Conservation (phyloP, 2,797 vertebrate species). For the Coluber constrictor region DNA sequence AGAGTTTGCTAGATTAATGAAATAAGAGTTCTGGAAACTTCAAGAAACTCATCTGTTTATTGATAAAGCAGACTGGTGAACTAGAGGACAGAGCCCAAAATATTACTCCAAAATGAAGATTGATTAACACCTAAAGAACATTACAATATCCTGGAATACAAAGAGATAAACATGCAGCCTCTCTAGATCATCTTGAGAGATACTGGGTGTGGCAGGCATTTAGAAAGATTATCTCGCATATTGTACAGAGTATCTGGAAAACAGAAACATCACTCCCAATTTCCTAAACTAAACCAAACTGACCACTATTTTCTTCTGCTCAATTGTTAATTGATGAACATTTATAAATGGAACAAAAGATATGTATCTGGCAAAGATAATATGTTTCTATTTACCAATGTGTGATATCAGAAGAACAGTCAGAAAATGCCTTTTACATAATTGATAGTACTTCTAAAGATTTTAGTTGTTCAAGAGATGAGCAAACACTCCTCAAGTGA, state of each 20-base stretch:
- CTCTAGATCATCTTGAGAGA: background rate
- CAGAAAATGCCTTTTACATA: background rate
- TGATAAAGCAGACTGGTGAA: background rate
- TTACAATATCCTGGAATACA: background rate
- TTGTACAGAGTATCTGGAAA: background rate
- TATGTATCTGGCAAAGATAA: background rate
- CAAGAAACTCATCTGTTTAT: constrained; percentile 1
- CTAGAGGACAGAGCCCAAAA: background rate
- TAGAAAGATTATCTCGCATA: background rate
- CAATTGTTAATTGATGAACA: background rate
- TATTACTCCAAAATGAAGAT: background rate
- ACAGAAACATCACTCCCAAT: background rate
- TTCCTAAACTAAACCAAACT: background rate
- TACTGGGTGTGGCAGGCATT: constrained; percentile 23
- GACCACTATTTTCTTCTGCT: background rate
- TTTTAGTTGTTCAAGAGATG: background rate
- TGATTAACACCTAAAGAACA: rapidly evolving
- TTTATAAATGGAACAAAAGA: background rate
- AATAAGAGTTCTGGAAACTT: constrained; percentile 32
- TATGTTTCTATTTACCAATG: background rate
- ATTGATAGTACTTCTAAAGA: too few relatives aligned
- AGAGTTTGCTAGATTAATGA: constrained; percentile 50
- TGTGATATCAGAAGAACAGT: background rate
- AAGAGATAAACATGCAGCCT: constrained; percentile 13
- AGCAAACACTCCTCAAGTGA: background rate